A percentile compares a stretch with the other conserved stretches of the same genome.
These are phyloP conservation scores for Melikaiella ostensackeni DNA, from an alignment of 2,888 invertebrate genomes.

Conservation along the genomic window DNA sequence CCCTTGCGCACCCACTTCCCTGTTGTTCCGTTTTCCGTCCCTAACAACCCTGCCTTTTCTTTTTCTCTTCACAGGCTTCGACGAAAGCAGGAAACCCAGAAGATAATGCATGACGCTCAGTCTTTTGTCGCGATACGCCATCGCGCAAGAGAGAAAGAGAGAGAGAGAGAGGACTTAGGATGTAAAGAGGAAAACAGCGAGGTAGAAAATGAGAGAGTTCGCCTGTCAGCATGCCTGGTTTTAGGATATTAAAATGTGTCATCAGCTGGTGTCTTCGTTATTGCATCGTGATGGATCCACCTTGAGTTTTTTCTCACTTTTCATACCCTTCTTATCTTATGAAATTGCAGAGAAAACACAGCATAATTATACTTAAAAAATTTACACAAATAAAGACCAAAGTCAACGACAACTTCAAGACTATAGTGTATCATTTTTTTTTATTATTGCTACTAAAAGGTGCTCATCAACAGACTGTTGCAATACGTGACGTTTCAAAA, in stretches of 20 bases:
- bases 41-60: slow-evolving; percentile 55
- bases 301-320: slow-evolving; percentile 17
- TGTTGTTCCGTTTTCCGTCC: slow-evolving; percentile 40
- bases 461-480: no score
- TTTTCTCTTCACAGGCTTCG: slow-evolving; percentile 56
- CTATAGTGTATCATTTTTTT: no score
- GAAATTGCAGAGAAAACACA: slow-evolving; percentile 2
- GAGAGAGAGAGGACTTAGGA: slow-evolving; percentile 45
- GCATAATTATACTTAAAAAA: slow-evolving; percentile 13
- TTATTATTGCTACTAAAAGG: no score
- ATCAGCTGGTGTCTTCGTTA: slow-evolving; percentile 75
- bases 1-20: slow-evolving; percentile 44
- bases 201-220: slow-evolving; percentile 39
- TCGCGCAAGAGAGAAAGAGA: slow-evolving; percentile 43
- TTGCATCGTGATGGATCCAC: slow-evolving; percentile 63
- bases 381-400: no score
- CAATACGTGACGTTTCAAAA: no score
- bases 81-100: slow-evolving; percentile 67
- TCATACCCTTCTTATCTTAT: background rate
- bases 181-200: slow-evolving; percentile 19
- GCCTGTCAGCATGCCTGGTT: slow-evolving; percentile 60
- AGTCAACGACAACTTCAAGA: no score
- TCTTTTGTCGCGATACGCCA: slow-evolving; percentile 64
- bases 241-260: slow-evolving; percentile 76
- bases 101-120: slow-evolving; percentile 70